Percentiles rank a stretch among this genome's conserved stretches.
Evolutionary conservation across 2,888 invertebrate genomes (phyloP).

Genomic region (Meta bourneti): DNA sequence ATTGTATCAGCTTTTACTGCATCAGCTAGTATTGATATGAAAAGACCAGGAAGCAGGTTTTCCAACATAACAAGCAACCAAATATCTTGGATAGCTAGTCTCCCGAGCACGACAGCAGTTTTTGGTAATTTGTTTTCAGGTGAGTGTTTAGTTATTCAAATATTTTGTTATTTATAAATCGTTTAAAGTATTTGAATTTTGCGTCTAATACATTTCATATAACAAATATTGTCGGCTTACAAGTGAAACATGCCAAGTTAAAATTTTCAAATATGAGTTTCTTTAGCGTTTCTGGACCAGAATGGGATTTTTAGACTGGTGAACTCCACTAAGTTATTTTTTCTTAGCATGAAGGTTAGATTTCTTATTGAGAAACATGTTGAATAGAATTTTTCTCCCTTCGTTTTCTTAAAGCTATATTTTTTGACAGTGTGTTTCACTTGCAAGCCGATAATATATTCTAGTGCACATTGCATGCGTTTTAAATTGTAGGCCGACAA

Average conservation of each 20-base stretch:
- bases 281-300: background rate
- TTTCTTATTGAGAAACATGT: too few relatives aligned
- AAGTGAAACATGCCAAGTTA: background rate
- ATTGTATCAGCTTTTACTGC: constrained; percentile 73
- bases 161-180: background rate
- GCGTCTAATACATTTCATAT: background rate
- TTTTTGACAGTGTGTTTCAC: too few relatives aligned
- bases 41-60: constrained; percentile 55
- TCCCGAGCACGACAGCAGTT: constrained; percentile 72
- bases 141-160: constrained; percentile 14
- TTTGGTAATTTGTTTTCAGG: constrained; percentile 74
- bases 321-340: too few relatives aligned
- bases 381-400: too few relatives aligned
- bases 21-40: constrained; percentile 69
- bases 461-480: too few relatives aligned
- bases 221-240: background rate
- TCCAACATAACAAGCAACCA: constrained; percentile 32
- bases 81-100: constrained; percentile 75
- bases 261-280: too few relatives aligned
- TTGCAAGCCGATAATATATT: too few relatives aligned
- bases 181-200: background rate
- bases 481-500: too few relatives aligned
- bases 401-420: too few relatives aligned
- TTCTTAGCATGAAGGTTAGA: too few relatives aligned
- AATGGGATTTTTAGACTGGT: too few relatives aligned